Evolutionary conservation across 2,113 vertebrate species (phyloP), one percentile per base, ranked within the genome.

Genomic region (Glareola pratincola): DNA sequence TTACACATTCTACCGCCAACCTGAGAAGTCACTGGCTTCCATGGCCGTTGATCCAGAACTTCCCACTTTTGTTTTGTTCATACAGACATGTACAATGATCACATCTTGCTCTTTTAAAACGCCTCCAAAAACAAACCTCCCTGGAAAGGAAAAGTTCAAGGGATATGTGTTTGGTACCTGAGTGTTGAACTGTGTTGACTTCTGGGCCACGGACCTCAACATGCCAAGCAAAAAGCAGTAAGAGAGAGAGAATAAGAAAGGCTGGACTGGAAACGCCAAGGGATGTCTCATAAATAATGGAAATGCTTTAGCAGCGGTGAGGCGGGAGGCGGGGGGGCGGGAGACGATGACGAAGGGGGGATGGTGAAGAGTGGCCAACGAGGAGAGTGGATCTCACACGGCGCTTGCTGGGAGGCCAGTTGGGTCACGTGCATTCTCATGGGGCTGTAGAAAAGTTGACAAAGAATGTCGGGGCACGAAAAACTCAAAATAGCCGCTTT

Each of bases 201-300:
- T 92, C 60, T 83, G 41, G 37, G 54, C 67, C 29, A 16, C 16
- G 29, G 71, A 57, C 30, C 6, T 60, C 45, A 54, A 63, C 17
- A 9, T 36, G 21, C 41, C 64, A 78, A 83, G 73, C 20, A 51
- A 84, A 88, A 63, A 72, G 37, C 43, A 45, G 32, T 30, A 74
- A 69, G 50, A 76, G 37, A 76, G 37, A 57, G 19, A 60, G 51
- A 80, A 80, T 36, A 36, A 91, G 83, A 85, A 83, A 83, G 59
- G 48, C 59, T 84, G 75, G 75, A 78, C 67, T 88, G 74, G 47
- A 91, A 96, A 45, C 2, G 6, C 29, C 67, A 60, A 78, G 36
- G 59, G 64, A 84, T 57, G 8, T 76, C 90, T 95, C 85, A 91
- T 96, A 89, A 97, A 92, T 92, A 96, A 94, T 81, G 91, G 93